These are phyloP conservation scores for Euschistus heros DNA, from an alignment of 1,140 invertebrate species.

Conservation along the genomic window DNA sequence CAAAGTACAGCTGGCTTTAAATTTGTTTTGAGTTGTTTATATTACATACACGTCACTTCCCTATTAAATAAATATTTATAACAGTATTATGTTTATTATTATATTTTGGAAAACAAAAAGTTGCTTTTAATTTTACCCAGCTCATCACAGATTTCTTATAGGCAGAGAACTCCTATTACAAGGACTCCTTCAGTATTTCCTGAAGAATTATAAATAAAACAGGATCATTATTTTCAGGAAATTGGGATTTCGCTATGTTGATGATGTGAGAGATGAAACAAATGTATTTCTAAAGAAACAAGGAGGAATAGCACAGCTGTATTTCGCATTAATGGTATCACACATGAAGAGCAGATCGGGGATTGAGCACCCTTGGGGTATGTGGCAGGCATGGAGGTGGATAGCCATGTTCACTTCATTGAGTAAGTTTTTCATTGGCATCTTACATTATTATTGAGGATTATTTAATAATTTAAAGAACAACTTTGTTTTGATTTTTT, in stretches of 20 bases:
- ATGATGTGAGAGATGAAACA: conserved; percentile 56
- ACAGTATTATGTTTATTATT: too few relatives aligned
- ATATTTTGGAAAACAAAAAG: too few relatives aligned
- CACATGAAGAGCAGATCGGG: conserved; percentile 37
- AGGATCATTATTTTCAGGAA: conserved; percentile 30
- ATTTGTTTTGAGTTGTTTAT: too few relatives aligned
- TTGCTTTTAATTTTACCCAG: too few relatives aligned
- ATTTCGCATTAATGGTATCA: conserved; percentile 64
- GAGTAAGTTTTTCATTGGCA: conserved; percentile 33
- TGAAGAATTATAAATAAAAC: too few relatives aligned
- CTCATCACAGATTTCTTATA: too few relatives aligned
- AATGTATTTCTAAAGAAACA: conserved; percentile 74
- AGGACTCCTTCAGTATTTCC: too few relatives aligned
- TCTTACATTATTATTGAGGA: background rate
- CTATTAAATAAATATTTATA: too few relatives aligned
- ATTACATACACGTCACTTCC: too few relatives aligned
- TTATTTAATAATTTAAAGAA: background rate
- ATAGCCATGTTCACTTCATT: conserved; percentile 62
- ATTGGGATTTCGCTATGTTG: conserved; percentile 45
- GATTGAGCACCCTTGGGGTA: conserved; percentile 53
- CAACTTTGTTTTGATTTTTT: background rate
- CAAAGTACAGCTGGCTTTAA: too few relatives aligned
- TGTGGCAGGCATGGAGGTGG: conserved; percentile 73
- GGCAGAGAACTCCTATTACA: too few relatives aligned
- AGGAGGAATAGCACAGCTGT: conserved; percentile 67